phyloP scores from a whole-genome alignment of 2,113 vertebrate species.

The Oenanthe oenanthe region DNA sequence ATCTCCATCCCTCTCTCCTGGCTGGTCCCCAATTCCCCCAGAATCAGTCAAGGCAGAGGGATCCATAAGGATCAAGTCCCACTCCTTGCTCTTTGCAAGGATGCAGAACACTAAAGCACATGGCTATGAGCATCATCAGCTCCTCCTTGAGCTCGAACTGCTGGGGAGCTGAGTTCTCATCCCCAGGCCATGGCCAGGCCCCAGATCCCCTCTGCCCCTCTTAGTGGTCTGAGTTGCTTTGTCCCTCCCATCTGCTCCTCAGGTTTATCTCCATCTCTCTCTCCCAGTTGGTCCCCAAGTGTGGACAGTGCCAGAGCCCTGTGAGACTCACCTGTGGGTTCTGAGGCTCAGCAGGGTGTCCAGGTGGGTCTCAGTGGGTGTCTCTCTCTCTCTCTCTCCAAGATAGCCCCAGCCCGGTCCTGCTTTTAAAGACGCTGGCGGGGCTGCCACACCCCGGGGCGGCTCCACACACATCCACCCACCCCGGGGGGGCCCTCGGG shows the following conservation, averaged over 20 bases:
- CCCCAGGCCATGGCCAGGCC: not conserved
- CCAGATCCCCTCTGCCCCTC: not conserved
- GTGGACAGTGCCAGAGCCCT: not conserved
- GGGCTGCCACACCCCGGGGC: not conserved
- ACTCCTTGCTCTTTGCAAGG: not conserved
- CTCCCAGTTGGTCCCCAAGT: not conserved
- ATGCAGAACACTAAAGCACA: not conserved
- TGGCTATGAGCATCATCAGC: not conserved
- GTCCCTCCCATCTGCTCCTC: not conserved
- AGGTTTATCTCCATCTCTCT: not conserved
- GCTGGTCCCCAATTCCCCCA: not conserved
- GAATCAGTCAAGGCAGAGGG: not conserved
- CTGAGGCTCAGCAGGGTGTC: not conserved
- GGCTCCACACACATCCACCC: not conserved
- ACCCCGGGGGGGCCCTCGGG: not conserved
- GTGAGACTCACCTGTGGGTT: not conserved
- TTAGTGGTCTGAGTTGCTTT: not conserved
- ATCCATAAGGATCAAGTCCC: fast-evolving
- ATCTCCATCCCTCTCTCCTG: not conserved
- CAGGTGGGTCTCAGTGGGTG: fast-evolving
- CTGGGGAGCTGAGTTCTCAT: not conserved
- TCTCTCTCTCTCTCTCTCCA: too few relatives aligned
- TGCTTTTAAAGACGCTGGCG: not conserved
- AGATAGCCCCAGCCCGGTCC: fast-evolving
- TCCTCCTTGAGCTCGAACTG: not conserved